Conservation (phyloP, 2,797 vertebrate species). For the Argya squamiceps region DNA sequence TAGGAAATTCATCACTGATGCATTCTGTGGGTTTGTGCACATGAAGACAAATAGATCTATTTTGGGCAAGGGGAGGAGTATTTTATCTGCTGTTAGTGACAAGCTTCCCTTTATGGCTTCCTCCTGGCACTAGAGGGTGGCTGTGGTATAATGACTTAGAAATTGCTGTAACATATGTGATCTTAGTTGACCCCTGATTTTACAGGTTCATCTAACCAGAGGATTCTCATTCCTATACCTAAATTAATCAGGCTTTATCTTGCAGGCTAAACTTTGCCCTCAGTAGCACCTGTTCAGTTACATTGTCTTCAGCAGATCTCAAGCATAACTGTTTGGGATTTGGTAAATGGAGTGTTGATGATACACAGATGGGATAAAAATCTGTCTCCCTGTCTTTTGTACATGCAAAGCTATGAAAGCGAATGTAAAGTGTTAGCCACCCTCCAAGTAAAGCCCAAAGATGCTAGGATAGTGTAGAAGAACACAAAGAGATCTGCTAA, state of each 20-base stretch:
- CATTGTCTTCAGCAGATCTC: neutral
- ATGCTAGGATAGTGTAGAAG: neutral
- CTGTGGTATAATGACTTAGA: neutral
- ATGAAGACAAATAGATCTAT: neutral
- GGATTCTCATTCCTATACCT: conserved; percentile 54
- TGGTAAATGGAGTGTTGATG: neutral
- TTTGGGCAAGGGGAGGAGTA: neutral
- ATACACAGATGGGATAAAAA: neutral
- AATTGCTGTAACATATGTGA: conserved; percentile 60
- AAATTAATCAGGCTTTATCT: conserved; percentile 59
- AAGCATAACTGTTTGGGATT: neutral
- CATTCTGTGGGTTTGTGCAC: neutral
- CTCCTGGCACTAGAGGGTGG: neutral
- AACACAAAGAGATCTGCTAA: neutral
- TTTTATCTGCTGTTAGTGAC: neutral
- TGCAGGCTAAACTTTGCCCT: neutral
- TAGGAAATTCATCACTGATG: neutral
- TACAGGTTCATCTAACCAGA: conserved; percentile 69
- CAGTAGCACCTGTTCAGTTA: conserved; percentile 45
- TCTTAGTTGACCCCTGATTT: conserved; percentile 72
- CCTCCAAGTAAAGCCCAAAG: neutral
- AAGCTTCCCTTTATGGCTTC: neutral
- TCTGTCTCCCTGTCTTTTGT: neutral
- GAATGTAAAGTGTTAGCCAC: neutral
- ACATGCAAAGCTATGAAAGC: neutral